phyloP scores from a whole-genome alignment of 2,113 vertebrate species.

The Anolis sagrei region DNA sequence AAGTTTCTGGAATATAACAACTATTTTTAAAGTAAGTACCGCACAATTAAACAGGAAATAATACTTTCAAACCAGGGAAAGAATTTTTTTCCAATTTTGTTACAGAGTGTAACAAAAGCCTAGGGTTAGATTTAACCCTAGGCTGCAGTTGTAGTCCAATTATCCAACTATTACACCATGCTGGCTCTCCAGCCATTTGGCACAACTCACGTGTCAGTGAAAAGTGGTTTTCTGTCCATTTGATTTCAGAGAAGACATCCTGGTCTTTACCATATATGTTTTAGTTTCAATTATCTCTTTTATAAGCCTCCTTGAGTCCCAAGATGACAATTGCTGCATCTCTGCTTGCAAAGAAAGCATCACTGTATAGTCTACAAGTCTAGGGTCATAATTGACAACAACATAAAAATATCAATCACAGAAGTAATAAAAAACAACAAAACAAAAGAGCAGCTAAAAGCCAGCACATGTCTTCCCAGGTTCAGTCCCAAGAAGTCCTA shows the following conservation, averaged over 20 bases:
- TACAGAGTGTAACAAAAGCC: no score
- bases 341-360: not conserved
- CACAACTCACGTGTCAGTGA: conserved; percentile 18
- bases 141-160: no score
- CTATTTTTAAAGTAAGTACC: no score
- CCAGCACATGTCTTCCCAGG: not conserved
- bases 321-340: not conserved
- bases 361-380: not conserved
- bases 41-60: no score
- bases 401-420: not conserved
- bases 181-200: not conserved
- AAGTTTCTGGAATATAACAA: no score
- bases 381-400: not conserved
- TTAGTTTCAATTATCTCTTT: no score
- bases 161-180: no score
- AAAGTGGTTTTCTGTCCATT: conserved; percentile 1
- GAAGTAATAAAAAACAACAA: not conserved
- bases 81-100: no score
- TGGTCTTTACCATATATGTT: no score
- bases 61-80: no score
- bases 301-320: no score
- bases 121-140: no score
- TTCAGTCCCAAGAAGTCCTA: not conserved
- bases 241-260: not conserved
- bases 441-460: not conserved